Base-by-base conservation (phyloP, 1,140 invertebrate genomes). In the Pseudomyrmex pallidus region DNA sequence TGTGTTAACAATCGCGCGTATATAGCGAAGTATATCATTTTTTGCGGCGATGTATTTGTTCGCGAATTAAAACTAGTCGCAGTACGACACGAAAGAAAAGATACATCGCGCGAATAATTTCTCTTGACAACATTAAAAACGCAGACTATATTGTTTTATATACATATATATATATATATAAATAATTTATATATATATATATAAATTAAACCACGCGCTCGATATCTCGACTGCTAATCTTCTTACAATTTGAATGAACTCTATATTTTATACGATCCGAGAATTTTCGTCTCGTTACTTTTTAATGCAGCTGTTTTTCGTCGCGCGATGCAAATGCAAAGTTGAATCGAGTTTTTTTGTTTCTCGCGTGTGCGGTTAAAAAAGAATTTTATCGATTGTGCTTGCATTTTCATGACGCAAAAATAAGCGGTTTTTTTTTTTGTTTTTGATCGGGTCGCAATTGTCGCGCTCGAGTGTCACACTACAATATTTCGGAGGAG, bases 381-480 rank as follows among this genome's bases (percentile, higher is more conserved):
- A 0, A 22, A n/a, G 2, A 20, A 20, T 22, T 61, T 59, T 62
- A 48, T 59, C 54, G 44, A 59, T 70, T 48, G 8, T 15, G 44
- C 46, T 25, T 25, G 54, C 54, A 25, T 59, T 50, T 72, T 8
- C 61, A 2, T 25, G 64, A 4, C 20, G 56, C 35, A 17, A 78
- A 70, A 70, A 70, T 66, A 72, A 7, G 0, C 0, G 0, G 5
- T 35, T 35, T 35, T 35, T 35, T 35, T 35, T 35, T 35, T 72
- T 80, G 50, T 63, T 22, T 44, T 15, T 17, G 4, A 57, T 56
- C 35, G n/a, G 12, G 15, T 68, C 13, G n/a, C 15, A n/a, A n/a
- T 82, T 73, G 25, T 56, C 70, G 67, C 20, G 74, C 12, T 5
- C 22, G 25, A 57, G 44, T 66, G 84, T 88, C 72, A 84, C 64